Base-by-base conservation (phyloP, 2,888 invertebrate species). In the Xestia c-nigrum region DNA sequence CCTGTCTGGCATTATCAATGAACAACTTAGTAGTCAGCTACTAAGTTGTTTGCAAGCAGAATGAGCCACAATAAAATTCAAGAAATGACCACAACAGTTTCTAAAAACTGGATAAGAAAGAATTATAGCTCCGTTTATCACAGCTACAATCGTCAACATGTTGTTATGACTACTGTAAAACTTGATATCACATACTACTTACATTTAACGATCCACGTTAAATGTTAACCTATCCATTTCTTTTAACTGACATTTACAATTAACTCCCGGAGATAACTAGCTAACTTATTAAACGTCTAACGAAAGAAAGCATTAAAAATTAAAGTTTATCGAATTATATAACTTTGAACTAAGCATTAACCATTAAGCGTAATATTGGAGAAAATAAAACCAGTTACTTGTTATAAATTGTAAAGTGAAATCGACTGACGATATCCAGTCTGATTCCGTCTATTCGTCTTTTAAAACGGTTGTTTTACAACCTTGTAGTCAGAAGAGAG, bases 351-450 rank as follows among this genome's bases (percentile, higher is more conserved):
- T 84, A 78, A 66, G 65, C 68, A 77, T 80, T 74, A 73, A 43
- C 67, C 63, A 78, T 84, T 59, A 74, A 81, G 63, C 66, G 83
- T 88, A 78, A 74, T 87, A 78, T 84, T 38, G 79, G 80, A 76
- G 84, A 80, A 87, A 88, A 85, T 87, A 78, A 77, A 88, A 68
- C 69, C 84, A 85, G 84, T 87, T 87, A 85, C 65, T 69, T 50
- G 64, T 80, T 70, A 66, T 87, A 82, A 87, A 87, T 78, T 85
- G 71, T 84, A 24, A 83, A 84, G 87, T 81, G 89, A 88, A 88
- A 88, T 88, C 88, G 72, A 72, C 21, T 68, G 61, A 76, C 46
- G 61, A 74, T 72, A 77, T 76, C 64, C 38, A 74, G 69, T 78
- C 64, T 71, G 64, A 83, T 76, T 79, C 16, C 43, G 38, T 78